Conservation (phyloP, 2,888 invertebrate genomes). For the Xestia sexstrigata region DNA sequence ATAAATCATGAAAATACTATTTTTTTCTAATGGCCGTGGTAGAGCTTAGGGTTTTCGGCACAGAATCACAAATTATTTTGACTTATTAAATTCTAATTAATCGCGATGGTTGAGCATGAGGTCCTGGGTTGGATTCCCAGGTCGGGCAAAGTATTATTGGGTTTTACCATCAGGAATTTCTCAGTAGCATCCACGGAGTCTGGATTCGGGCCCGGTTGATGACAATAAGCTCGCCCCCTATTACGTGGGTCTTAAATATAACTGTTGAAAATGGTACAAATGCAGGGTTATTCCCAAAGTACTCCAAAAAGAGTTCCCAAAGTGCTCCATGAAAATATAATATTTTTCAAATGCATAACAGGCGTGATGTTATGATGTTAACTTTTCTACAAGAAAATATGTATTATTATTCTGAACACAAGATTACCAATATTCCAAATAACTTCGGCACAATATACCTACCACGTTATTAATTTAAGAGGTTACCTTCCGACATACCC, state of each 20-base stretch:
- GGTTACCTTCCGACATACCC: slow-evolving; percentile 63
- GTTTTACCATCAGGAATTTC: not conserved
- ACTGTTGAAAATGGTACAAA: too few relatives aligned
- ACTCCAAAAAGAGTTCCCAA: too few relatives aligned
- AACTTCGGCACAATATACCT: slow-evolving; percentile 24
- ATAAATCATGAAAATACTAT: not conserved
- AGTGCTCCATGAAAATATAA: too few relatives aligned
- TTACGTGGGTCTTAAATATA: too few relatives aligned
- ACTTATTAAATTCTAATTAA: not conserved
- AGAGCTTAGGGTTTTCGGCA: not conserved
- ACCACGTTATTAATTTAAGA: slow-evolving; percentile 61
- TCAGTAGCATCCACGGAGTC: not conserved
- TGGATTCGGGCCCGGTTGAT: too few relatives aligned
- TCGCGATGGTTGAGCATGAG: not conserved
- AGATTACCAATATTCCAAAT: slow-evolving; percentile 14
- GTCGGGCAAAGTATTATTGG: too few relatives aligned
- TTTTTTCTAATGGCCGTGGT: not conserved
- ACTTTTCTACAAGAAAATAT: not conserved
- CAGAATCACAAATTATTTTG: not conserved
- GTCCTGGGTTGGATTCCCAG: not conserved
- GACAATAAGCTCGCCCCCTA: too few relatives aligned
- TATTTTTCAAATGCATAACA: not conserved
- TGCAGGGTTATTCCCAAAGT: too few relatives aligned
- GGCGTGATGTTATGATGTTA: not conserved
- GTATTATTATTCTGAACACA: not conserved